Evolutionary conservation across 2,797 vertebrate species (phyloP).

Genomic region (Mastacembelus armatus): DNA sequence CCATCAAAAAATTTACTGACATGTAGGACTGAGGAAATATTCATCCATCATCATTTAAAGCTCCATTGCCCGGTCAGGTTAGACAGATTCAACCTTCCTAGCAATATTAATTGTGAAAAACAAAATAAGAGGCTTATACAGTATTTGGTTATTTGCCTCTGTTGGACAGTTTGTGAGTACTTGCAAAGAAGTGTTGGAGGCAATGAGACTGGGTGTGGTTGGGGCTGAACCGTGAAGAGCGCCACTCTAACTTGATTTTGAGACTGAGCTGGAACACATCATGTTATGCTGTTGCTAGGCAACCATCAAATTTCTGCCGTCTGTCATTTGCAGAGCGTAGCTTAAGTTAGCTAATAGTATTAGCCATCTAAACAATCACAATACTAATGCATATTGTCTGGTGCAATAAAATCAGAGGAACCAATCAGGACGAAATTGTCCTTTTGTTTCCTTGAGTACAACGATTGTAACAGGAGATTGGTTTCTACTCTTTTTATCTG

Average conservation of each 20-base stretch:
- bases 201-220: constrained; percentile 26
- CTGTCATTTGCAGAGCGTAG: background rate
- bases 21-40: constrained; percentile 28
- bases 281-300: constrained; percentile 13
- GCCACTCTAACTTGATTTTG: constrained; percentile 11
- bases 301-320: constrained; percentile 9
- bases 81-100: constrained; percentile 1
- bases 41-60: constrained; percentile 56
- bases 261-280: background rate
- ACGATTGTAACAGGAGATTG: background rate
- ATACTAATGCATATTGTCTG: background rate
- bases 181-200: background rate
- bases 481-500: constrained; percentile 2
- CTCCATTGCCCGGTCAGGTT: constrained; percentile 5
- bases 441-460: background rate
- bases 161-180: background rate
- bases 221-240: constrained; percentile 13
- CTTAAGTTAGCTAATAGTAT: background rate
- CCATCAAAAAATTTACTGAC: constrained; percentile 39
- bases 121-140: constrained; percentile 24
- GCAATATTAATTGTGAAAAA: background rate
- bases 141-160: constrained; percentile 18
- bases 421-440: background rate
- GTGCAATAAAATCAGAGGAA: background rate
- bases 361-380: background rate